These are phyloP conservation scores for Aptenodytes patagonicus DNA, from an alignment of 2,113 vertebrate species.

Conservation along the genomic window DNA sequence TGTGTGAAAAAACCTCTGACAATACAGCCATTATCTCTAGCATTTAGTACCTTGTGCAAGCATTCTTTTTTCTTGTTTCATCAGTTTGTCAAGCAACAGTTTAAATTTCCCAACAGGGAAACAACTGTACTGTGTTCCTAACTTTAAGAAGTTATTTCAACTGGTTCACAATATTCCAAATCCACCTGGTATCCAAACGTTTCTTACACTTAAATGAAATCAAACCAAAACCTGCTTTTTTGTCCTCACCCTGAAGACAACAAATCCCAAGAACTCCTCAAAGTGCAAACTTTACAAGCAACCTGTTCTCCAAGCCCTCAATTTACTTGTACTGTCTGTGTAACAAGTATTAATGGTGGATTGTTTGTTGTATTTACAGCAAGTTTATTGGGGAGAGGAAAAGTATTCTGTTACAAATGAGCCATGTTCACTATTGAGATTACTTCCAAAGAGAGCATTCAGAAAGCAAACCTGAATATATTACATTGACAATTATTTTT, in stretches of 20 bases:
- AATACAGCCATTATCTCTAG: not conserved
- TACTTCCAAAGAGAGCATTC: conserved; percentile 47
- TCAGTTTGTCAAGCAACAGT: not conserved
- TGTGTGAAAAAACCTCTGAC: not conserved
- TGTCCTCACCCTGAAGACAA: not conserved
- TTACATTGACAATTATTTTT: conserved; percentile 65
- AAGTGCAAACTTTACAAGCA: not conserved
- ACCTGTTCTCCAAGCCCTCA: not conserved
- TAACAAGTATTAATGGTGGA: conserved; percentile 27
- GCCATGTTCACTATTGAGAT: conserved; percentile 45
- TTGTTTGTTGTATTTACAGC: conserved; percentile 49
- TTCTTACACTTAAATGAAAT: not conserved
- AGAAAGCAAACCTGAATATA: conserved; percentile 70
- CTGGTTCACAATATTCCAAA: not conserved
- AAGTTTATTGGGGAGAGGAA: conserved; percentile 52
- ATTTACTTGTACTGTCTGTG: not conserved
- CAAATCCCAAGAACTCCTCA: not conserved
- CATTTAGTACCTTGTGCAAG: not conserved
- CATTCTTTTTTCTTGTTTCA: not conserved
- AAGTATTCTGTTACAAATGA: conserved; percentile 58
- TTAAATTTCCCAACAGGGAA: not conserved
- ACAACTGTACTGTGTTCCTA: not conserved
- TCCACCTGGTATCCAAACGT: not conserved
- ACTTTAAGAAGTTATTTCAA: not conserved
- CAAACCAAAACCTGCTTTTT: not conserved